phyloP scores from a whole-genome alignment of 2,888 invertebrate genomes.

The Pyrrhia umbra region DNA sequence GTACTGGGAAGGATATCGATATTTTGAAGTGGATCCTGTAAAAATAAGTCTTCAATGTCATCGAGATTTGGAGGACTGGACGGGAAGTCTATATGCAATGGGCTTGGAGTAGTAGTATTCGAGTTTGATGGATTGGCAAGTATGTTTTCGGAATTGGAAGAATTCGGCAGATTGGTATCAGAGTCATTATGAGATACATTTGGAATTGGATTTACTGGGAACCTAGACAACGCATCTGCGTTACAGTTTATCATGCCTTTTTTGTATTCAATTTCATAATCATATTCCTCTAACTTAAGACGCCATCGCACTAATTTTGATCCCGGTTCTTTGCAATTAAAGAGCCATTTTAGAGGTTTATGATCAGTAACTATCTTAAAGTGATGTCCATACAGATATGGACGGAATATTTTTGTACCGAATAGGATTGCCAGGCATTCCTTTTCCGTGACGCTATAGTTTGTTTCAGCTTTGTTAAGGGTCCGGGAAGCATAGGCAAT shows the following conservation, averaged over 20 bases:
- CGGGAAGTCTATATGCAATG: too few relatives aligned
- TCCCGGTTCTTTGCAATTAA: background rate
- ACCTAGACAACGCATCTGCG: background rate
- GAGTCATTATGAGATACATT: background rate
- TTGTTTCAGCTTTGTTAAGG: background rate
- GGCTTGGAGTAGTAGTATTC: too few relatives aligned
- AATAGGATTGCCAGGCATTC: background rate
- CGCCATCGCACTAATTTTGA: background rate
- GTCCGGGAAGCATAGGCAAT: background rate
- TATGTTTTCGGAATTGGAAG: background rate
- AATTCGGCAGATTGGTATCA: background rate
- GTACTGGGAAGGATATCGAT: too few relatives aligned
- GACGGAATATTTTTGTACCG: background rate
- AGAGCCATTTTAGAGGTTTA: background rate
- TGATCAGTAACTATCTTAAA: constrained; percentile 2
- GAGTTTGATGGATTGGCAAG: too few relatives aligned
- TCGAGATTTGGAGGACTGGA: too few relatives aligned
- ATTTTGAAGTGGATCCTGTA: too few relatives aligned
- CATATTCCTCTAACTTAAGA: background rate
- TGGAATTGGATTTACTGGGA: background rate
- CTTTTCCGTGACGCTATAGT: constrained; percentile 3
- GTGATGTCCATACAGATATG: background rate
- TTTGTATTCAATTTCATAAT: too few relatives aligned
- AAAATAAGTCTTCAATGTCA: too few relatives aligned
- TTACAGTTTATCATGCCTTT: background rate